phyloP scores from a whole-genome alignment of 2,113 vertebrate genomes.

The Larimichthys crocea region DNA sequence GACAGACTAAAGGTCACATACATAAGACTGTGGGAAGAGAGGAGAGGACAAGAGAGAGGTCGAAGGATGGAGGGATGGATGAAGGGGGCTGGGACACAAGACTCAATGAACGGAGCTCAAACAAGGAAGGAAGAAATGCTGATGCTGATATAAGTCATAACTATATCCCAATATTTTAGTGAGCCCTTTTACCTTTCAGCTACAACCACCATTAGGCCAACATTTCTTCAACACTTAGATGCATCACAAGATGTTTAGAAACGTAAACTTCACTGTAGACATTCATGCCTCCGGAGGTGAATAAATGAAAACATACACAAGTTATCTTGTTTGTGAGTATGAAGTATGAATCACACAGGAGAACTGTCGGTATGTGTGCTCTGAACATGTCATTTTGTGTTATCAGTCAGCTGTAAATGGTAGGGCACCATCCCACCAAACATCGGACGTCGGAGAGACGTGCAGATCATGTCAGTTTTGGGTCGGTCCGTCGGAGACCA shows the following conservation, averaged over 20 bases:
- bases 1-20: slow-evolving; percentile 60
- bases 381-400: slow-evolving; percentile 1
- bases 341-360: neutral
- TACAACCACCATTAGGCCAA: neutral
- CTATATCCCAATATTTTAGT: neutral
- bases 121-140: neutral
- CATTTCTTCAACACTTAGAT: neutral
- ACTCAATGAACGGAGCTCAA: neutral
- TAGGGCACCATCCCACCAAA: neutral
- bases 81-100: slow-evolving; percentile 4
- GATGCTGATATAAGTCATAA: neutral
- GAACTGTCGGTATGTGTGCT: neutral
- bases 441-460: too few relatives aligned
- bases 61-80: slow-evolving; percentile 3
- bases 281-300: neutral
- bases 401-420: slow-evolving; percentile 22
- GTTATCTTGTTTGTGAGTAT: too few relatives aligned
- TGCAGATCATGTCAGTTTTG: too few relatives aligned
- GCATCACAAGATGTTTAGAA: neutral
- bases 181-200: neutral
- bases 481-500: too few relatives aligned
- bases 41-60: slow-evolving; percentile 15
- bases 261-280: neutral
- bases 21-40: slow-evolving; percentile 62
- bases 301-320: neutral